Evolutionary conservation across 2,113 vertebrate genomes (phyloP).

Genomic region (Lethenteron camtschaticum): DNA sequence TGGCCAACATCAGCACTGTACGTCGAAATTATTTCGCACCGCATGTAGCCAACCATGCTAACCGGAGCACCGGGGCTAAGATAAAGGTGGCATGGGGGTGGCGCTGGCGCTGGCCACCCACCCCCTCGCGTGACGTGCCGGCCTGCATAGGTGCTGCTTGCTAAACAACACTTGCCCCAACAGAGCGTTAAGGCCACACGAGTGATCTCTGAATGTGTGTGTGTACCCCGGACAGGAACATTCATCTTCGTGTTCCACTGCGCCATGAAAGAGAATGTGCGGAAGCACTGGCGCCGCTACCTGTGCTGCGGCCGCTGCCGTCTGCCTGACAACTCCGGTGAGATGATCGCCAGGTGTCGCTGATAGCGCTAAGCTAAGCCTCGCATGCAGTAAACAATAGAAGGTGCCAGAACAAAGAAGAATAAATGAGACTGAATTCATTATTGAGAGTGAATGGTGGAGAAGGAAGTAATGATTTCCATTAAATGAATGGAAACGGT

Average conservation of each 20-base stretch:
- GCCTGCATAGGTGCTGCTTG: too few relatives aligned
- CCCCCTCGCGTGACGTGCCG: too few relatives aligned
- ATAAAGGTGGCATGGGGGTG: too few relatives aligned
- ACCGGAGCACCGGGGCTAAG: too few relatives aligned
- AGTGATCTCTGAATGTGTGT: too few relatives aligned
- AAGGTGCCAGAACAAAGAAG: not conserved
- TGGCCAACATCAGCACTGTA: too few relatives aligned
- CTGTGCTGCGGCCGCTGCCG: conserved; percentile 71
- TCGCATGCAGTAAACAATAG: not conserved
- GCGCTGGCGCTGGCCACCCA: too few relatives aligned
- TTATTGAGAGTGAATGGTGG: not conserved
- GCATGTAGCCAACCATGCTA: too few relatives aligned
- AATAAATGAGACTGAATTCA: not conserved
- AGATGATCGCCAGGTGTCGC: not conserved
- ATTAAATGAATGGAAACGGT: not conserved
- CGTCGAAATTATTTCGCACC: too few relatives aligned
- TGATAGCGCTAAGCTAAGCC: not conserved
- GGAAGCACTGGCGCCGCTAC: conserved; percentile 61
- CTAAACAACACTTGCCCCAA: too few relatives aligned
- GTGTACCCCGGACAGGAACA: conserved; percentile 30
- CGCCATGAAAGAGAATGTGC: conserved; percentile 65
- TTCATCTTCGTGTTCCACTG: conserved; percentile 92
- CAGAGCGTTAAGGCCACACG: too few relatives aligned
- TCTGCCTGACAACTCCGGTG: conserved; percentile 74
- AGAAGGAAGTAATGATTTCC: not conserved